Conservation (phyloP, 2,113 vertebrate genomes). For the Hypomesus transpacificus region DNA sequence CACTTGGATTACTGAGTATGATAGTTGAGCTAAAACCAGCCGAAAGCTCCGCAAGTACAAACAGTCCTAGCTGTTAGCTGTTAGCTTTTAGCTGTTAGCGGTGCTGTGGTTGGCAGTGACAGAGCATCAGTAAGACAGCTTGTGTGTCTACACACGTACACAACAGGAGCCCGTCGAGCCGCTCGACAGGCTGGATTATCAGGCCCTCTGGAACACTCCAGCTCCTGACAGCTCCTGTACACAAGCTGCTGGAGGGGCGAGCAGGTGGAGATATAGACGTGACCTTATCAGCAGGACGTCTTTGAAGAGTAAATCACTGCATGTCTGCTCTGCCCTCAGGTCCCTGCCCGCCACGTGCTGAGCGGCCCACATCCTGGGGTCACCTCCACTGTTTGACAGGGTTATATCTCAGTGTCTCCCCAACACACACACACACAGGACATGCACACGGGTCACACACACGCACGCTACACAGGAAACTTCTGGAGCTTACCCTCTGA, state of each 20-base stretch:
- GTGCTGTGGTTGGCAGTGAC: too few species aligned
- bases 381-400: conserved; percentile 70
- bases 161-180: conserved; percentile 37
- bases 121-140: background rate
- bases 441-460: conserved; percentile 31
- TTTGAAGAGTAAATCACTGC: conserved; percentile 67
- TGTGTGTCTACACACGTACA: background rate
- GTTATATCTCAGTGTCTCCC: conserved; percentile 52
- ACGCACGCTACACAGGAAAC: conserved; percentile 65
- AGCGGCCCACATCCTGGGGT: conserved; percentile 56
- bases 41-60: too few species aligned
- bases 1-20: too few species aligned
- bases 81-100: too few species aligned
- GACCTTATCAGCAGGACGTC: conserved; percentile 63
- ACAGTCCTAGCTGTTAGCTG: too few species aligned
- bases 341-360: conserved; percentile 61
- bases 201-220: conserved; percentile 59
- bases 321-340: conserved; percentile 51
- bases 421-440: conserved; percentile 29
- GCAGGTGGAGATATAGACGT: conserved; percentile 67
- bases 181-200: conserved; percentile 61
- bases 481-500: conserved; percentile 65
- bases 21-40: too few species aligned
- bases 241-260: conserved; percentile 61
- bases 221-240: conserved; percentile 54